Percentiles rank a stretch among this genome's conserved stretches.
phyloP scores from a whole-genome alignment of 2,888 invertebrate species.

The Eulithis prunata region DNA sequence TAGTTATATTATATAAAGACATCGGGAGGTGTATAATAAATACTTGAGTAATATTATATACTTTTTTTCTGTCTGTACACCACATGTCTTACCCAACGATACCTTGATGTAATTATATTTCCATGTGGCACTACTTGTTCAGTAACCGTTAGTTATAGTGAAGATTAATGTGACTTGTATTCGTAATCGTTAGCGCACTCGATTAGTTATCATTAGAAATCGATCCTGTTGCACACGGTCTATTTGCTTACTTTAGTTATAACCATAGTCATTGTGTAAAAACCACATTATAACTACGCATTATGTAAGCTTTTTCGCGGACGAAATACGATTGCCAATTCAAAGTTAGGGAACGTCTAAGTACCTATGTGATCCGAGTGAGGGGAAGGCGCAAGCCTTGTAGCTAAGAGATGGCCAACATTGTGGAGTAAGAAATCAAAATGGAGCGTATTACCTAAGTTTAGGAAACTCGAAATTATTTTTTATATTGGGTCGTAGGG shows the following conservation, averaged over 20 bases:
- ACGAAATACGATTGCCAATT: conserved; percentile 37
- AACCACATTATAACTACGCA: conserved; percentile 20
- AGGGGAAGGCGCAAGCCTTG: conserved; percentile 50
- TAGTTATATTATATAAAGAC: conserved; percentile 73
- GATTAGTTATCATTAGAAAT: conserved; percentile 64
- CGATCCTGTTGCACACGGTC: conserved; percentile 63
- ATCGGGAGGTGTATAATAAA: conserved; percentile 77
- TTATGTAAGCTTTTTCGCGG: conserved; percentile 25
- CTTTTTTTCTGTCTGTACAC: conserved; percentile 66
- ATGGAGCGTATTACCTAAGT: conserved; percentile 61
- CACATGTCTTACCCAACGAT: conserved; percentile 52
- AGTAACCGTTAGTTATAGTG: conserved; percentile 56
- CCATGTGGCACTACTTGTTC: conserved; percentile 51
- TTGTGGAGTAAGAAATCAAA: conserved; percentile 57
- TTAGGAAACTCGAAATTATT: conserved; percentile 63
- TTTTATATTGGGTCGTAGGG: conserved; percentile 69
- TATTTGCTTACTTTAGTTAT: conserved; percentile 42
- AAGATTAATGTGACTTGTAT: conserved; percentile 66
- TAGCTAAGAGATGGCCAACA: conserved; percentile 58
- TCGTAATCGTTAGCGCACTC: conserved; percentile 63
- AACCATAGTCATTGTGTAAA: conserved; percentile 30
- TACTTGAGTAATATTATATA: conserved; percentile 71
- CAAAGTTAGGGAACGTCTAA: conserved; percentile 37
- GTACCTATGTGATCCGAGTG: conserved; percentile 33
- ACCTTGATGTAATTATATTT: conserved; percentile 56